Evolutionary conservation across 30 jellyfish, hydroid and myxozoan species (phyloP), one percentile per base, ranked within the genome.

Genomic region (Catostylus mosaicus): DNA sequence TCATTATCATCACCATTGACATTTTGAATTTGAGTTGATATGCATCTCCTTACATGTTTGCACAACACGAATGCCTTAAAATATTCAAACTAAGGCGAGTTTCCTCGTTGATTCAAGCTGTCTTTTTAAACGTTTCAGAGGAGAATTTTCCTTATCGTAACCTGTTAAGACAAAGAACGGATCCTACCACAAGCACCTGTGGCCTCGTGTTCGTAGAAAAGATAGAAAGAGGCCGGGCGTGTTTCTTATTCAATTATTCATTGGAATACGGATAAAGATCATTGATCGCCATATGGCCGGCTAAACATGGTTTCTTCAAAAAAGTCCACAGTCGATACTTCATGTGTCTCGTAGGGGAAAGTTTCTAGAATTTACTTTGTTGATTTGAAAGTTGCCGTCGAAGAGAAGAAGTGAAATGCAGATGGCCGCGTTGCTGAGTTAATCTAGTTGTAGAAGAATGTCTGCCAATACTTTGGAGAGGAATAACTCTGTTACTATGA

Each of bases 271-370:
- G 90, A 65, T 79, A 79, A 51, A 51, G 90, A 80, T 80, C 90
- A 80, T 5, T 66, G 90, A 67, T 80, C 90, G 27, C 80, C 90
- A 67, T 80, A 72, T 80, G 90, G 70, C 62, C 57, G n/a, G 47
- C 67, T 59, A 24, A n/a, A 8, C 50, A 31, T 47, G 59, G 72
- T 45, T 31, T 43, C 23, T 48, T 32, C 30, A 30, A 30, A 37
- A 47, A 73, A 43, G 12, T 45, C 20, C 29, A 43, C 22, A n/a
- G 12, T 19, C 26, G 47, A 24, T 37, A 37, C 67, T 0, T 68
- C 65, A 36, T 10, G 20, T 59, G 37, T 59, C 24, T 59, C 71
- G 12, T 22, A 33, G 38, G 10, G 43, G 46, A 23, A 20, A 31
- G 36, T 20, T 10, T 23, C 7, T 0, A n/a, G 2, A 61, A 20